phyloP scores from a whole-genome alignment of 2,797 vertebrate species.

The Clarias fuscus region DNA sequence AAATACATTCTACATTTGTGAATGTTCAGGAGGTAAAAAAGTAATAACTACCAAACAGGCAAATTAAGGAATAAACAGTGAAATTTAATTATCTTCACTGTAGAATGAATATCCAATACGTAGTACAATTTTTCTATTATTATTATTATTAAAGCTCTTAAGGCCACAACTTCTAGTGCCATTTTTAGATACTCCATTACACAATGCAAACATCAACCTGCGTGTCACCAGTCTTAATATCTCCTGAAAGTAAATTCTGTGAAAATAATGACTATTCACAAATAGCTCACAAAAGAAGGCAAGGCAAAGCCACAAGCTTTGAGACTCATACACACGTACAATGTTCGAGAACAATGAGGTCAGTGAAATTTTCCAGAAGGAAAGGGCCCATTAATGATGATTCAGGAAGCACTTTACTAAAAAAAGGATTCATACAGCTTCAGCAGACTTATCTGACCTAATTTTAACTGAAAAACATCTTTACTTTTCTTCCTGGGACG shows the following conservation, averaged over 20 bases:
- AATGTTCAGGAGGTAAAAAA: background rate
- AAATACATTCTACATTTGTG: background rate
- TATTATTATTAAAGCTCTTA: background rate
- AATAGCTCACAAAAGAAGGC: background rate
- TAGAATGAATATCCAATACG: background rate
- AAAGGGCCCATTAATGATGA: background rate
- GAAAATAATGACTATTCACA: background rate
- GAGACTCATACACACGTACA: background rate
- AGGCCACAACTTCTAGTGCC: background rate
- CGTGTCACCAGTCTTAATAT: background rate
- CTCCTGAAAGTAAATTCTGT: background rate
- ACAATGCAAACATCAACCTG: background rate
- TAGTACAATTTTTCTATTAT: background rate
- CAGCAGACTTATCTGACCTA: background rate
- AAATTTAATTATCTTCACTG: background rate
- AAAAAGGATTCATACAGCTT: background rate
- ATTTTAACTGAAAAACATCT: background rate
- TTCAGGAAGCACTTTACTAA: constrained; percentile 1
- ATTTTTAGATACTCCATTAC: background rate
- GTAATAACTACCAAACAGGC: too few species aligned
- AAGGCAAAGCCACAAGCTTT: background rate
- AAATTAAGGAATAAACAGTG: background rate
- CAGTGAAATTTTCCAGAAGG: background rate
- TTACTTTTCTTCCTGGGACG: background rate
- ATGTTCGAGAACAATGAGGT: background rate